Evolutionary conservation across 2,888 invertebrate genomes (phyloP).

Genomic region (Drosophila paramelanica): DNA sequence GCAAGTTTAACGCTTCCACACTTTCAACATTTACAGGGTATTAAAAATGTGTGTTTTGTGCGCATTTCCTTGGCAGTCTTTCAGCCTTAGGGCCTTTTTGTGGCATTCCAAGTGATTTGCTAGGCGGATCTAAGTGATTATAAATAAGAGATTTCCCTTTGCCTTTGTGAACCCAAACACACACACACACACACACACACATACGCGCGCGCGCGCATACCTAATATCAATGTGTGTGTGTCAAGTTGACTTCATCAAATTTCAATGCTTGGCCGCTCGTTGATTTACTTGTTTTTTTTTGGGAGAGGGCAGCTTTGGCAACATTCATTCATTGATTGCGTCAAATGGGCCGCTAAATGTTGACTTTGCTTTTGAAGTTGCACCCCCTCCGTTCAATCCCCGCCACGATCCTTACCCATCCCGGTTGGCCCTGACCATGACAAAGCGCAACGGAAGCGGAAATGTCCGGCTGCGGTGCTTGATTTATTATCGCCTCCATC

Average conservation of each 20-base stretch:
- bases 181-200: constrained; percentile 9
- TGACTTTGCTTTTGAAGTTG: constrained; percentile 61
- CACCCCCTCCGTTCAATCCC: not conserved
- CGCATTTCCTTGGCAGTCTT: constrained; percentile 8
- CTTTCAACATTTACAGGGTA: constrained; percentile 20
- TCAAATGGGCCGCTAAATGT: constrained; percentile 74
- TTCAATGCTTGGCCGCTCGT: constrained; percentile 63
- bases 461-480: constrained; percentile 59
- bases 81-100: constrained; percentile 25
- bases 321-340: constrained; percentile 68
- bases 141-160: constrained; percentile 67
- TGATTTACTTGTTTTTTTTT: constrained; percentile 57
- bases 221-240: constrained; percentile 46
- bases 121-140: constrained; percentile 71
- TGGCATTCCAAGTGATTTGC: constrained; percentile 49
- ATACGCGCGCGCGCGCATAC: not conserved
- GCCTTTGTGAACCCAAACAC: constrained; percentile 22
- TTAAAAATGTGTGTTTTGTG: constrained; percentile 29
- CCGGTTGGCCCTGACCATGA: constrained; percentile 28
- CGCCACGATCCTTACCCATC: fast-evolving
- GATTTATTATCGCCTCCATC: constrained; percentile 55
- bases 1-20: no score
- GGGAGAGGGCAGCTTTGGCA: constrained; percentile 23
- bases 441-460: constrained; percentile 62
- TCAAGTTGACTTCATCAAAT: constrained; percentile 60